Conservation (phyloP, 2,113 vertebrate species). For the Oxyruncus cristatus region DNA sequence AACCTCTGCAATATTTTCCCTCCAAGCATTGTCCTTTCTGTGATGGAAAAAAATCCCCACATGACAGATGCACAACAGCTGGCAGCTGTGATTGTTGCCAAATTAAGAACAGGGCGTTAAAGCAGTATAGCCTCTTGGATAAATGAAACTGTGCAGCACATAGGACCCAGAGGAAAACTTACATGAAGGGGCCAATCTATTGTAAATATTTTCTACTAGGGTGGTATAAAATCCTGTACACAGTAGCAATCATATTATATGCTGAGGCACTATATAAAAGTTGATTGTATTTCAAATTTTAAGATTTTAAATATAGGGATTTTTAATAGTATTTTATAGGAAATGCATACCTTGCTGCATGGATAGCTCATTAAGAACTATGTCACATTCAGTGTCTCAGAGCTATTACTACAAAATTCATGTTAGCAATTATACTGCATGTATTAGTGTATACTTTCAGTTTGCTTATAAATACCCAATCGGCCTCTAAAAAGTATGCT, state of each 20-base stretch:
- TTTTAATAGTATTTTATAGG: constrained; percentile 75
- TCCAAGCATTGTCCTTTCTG: constrained; percentile 90
- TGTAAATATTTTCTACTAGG: constrained; percentile 62
- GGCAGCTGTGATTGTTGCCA: constrained; percentile 94
- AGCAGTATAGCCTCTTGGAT: not conserved
- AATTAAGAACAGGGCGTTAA: constrained; percentile 89
- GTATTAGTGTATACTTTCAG: constrained; percentile 68
- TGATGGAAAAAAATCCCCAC: constrained; percentile 99
- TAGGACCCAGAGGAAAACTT: not conserved
- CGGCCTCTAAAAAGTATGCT: constrained; percentile 46
- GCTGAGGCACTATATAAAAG: constrained; percentile 49
- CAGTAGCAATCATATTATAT: constrained; percentile 44
- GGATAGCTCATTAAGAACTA: constrained; percentile 74
- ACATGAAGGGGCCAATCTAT: not conserved
- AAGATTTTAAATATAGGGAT: constrained; percentile 69
- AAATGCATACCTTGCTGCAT: constrained; percentile 89
- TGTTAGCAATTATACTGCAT: constrained; percentile 77
- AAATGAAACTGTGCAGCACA: not conserved
- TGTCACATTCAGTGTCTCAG: constrained; percentile 65
- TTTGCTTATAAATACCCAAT: constrained; percentile 39
- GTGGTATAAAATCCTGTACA: constrained; percentile 56
- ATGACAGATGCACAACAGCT: constrained; percentile 95
- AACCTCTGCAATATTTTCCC: constrained; percentile 99
- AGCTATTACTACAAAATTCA: constrained; percentile 63
- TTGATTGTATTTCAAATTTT: constrained; percentile 68